A percentile compares a stretch with the other conserved stretches of the same genome.
These are phyloP conservation scores for Panagrolaimus sp. DNA, from an alignment of 1,140 invertebrate species.

Conservation along the genomic window DNA sequence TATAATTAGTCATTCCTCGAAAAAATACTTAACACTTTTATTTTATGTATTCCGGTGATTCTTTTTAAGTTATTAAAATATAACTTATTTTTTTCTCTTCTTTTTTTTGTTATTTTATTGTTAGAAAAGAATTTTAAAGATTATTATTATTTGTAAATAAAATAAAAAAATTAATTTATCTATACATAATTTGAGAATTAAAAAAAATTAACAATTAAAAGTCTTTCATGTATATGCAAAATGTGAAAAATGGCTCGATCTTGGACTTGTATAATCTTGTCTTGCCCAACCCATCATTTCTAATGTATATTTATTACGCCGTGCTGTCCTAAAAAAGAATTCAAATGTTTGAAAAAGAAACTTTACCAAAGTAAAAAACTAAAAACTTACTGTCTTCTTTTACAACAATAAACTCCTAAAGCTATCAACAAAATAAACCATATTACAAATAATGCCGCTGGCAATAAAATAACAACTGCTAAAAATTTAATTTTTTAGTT, in stretches of 20 bases:
- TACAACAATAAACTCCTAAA: not conserved
- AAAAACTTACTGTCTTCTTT: slow-evolving; percentile 16
- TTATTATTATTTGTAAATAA: no score
- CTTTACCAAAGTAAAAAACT: slow-evolving; percentile 8
- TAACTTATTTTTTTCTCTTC: no score
- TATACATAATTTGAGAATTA: no score
- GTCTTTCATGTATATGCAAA: slow-evolving; percentile 5
- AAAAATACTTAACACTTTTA: no score
- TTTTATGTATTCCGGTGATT: no score
- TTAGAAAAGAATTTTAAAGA: no score
- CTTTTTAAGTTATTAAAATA: no score
- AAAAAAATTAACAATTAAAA: no score
- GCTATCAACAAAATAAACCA: slow-evolving; percentile 1
- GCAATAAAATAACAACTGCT: not conserved
- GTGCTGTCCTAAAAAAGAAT: not conserved
- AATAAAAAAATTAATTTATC: no score
- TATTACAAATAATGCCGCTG: slow-evolving; percentile 1
- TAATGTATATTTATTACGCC: not conserved
- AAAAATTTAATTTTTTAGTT: not conserved
- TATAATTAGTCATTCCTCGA: slow-evolving; percentile 6
- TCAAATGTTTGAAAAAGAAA: not conserved
- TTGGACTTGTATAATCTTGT: not conserved
- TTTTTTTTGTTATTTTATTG: no score
- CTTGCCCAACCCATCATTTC: slow-evolving; percentile 12
- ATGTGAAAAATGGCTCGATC: slow-evolving; percentile 4